These are phyloP conservation scores for Lepilemur septentrionalis DNA, from an alignment of 2,797 vertebrate genomes.

Conservation along the genomic window DNA sequence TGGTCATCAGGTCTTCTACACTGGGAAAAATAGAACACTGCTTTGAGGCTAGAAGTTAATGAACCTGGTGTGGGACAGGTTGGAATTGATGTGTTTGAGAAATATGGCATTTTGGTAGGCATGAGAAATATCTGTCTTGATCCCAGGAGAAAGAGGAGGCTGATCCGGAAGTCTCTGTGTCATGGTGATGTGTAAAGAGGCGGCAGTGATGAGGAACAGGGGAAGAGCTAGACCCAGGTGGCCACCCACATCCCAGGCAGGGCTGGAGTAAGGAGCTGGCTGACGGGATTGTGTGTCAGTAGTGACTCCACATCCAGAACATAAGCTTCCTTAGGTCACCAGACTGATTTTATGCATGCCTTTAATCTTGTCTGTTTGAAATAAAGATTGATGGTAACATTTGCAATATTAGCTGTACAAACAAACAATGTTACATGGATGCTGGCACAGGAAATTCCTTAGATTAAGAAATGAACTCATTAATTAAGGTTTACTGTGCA, in stretches of 20 bases:
- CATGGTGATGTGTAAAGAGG: neutral
- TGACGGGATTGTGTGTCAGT: no score
- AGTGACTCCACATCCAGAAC: neutral
- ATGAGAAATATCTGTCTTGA: neutral
- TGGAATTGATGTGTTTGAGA: neutral
- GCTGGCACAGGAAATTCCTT: neutral
- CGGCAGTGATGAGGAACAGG: no score
- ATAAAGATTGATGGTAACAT: neutral
- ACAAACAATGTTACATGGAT: neutral
- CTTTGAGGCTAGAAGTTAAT: neutral
- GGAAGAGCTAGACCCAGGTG: neutral
- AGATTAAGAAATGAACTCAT: neutral
- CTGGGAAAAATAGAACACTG: neutral
- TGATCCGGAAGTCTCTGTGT: neutral
- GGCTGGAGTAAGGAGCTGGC: no score
- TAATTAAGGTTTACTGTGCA: neutral
- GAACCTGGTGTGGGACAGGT: neutral
- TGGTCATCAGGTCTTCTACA: neutral
- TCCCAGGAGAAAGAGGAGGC: neutral
- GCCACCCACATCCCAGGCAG: neutral
- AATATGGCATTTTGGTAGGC: neutral
- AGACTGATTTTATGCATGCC: neutral
- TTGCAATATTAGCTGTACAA: neutral
- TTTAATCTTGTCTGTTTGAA: neutral
- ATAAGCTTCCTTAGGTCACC: neutral